Base-by-base conservation (phyloP, 2,888 invertebrate genomes). In the Gasteruption jaculator region DNA sequence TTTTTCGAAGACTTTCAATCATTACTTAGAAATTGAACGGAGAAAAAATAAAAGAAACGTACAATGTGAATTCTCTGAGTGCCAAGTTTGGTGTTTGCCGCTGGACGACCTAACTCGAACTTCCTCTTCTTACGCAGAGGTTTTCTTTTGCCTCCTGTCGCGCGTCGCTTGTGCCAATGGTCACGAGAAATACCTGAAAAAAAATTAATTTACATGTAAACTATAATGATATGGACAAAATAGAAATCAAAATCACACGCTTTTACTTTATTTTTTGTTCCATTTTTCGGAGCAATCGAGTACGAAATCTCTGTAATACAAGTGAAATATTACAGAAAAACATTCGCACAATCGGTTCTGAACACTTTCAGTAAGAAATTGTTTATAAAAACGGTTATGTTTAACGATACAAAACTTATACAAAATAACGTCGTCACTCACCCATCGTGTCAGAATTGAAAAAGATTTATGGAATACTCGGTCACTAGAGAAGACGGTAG, bases 101-200 rank as follows among this genome's bases (percentile, higher is more conserved):
- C 90, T 56, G 99, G 99, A 58, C 99, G 88, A 62, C 99, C 99
- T 73, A 99, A 86, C 77, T 99, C 99, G 74, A 92, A 99, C 86
- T 99, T 99, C 86, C 99, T 91, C 92, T 99, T 99, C 87, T 99
- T 99, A 61, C 96, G 87, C 62, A 96, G 83, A 58, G 92, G 91
- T 73, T 91, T 91, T 72, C 95, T 86, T 76, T 97, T 97, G 64
- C 99, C 99, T 71, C 99, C 99, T 58, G 99, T 99, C 70, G 93
- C 87, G 73, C 97, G 84, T 71, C 99, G 81, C 78, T 99, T 99
- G 82, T 99, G 99, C 91, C 94, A 93, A 75, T 92, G 92, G 80
- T 99, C 99, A 69, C 96, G 85, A 72, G 96, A 95, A 73, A 99
- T 99, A 93, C 99, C 99, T 97, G 20, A 72, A 55, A 73, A 65